Evolutionary conservation across 2,888 invertebrate genomes (phyloP), one percentile per base, ranked within the genome.

Genomic region (Cataglyphis livida): DNA sequence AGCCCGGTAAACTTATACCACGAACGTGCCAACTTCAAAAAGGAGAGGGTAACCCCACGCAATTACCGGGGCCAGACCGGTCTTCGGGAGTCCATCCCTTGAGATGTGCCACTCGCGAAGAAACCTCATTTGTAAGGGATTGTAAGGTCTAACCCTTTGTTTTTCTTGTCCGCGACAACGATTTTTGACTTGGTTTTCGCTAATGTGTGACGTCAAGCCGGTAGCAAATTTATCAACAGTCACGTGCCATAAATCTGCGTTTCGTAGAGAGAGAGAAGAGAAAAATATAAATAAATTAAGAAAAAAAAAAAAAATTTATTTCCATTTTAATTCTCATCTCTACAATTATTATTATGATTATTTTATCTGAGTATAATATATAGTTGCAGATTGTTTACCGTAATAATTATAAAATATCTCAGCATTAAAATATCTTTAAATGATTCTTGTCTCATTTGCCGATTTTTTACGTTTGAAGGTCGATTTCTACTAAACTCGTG

Each of bases 1-100:
- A 84, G 83, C 74, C 51, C 71, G 79, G 83, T 90, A 90, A 90
- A 90, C 90, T 90, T 90, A 90, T 90, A 87, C 87, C 81, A 81
- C 85, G 66, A 73, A 85, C 89, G 89, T 89, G 88, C 85, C 85
- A 85, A 82, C 88, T 87, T 90, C 79, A 88, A 88, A 87, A 89
- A 89, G 89, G 41, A 74, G 44, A 74, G 70, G 75, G 84, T 84
- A 57, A 78, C 44, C 71, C 66, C 54, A 65, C 85, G 87, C 88
- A 89, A 89, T 89, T 89, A 89, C 84, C 64, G 74, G 62, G 44
- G 74, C 84, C 76, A 85, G 87, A 83, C 83, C 76, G 57, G 71
- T 68, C 84, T 64, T 51, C 44, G 41, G 41, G 18, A 35, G 48
- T 32, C n/a, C 38, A 48, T 48, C 41, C 51, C 88, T 82, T 57